A percentile compares a stretch with the other conserved stretches of the same genome.
Conservation (phyloP, 2,797 vertebrate species). For the Chromis chromis region DNA sequence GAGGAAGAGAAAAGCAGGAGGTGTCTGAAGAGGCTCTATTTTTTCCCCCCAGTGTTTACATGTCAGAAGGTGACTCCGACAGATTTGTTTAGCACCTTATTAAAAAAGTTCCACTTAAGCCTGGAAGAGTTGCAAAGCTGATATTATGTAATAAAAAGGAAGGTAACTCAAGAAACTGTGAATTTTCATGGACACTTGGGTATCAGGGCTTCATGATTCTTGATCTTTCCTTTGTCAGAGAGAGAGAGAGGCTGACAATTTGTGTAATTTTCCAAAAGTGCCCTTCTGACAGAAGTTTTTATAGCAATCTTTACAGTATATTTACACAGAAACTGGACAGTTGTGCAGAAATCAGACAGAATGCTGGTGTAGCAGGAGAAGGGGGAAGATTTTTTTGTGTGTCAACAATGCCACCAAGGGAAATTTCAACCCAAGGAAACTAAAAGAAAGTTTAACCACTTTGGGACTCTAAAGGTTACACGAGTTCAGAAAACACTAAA, state of each 20-base stretch:
- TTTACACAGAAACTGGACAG: background rate
- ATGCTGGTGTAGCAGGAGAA: too few species aligned
- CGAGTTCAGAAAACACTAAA: too few species aligned
- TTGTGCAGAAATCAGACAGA: background rate
- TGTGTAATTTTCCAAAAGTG: too few species aligned
- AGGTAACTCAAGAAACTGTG: constrained; percentile 15
- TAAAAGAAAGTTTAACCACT: too few species aligned
- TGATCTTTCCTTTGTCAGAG: background rate
- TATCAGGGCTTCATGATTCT: constrained; percentile 5
- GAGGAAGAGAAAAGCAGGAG: constrained; percentile 45
- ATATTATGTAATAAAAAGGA: constrained; percentile 6
- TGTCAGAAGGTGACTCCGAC: constrained; percentile 75
- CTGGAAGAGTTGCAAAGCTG: constrained; percentile 55
- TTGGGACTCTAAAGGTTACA: too few species aligned
- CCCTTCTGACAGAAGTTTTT: too few species aligned
- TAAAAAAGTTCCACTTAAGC: constrained; percentile 74
- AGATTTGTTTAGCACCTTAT: constrained; percentile 73
- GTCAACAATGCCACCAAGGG: too few species aligned
- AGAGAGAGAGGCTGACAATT: background rate
- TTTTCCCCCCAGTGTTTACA: constrained; percentile 63
- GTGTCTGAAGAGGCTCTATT: constrained; percentile 50
- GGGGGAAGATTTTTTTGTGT: too few species aligned
- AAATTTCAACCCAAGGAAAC: too few species aligned
- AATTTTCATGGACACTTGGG: constrained; percentile 28
- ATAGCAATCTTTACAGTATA: too few species aligned